Evolutionary conservation across 2,113 vertebrate genomes (phyloP).

Genomic region (Lethenteron camtschaticum): DNA sequence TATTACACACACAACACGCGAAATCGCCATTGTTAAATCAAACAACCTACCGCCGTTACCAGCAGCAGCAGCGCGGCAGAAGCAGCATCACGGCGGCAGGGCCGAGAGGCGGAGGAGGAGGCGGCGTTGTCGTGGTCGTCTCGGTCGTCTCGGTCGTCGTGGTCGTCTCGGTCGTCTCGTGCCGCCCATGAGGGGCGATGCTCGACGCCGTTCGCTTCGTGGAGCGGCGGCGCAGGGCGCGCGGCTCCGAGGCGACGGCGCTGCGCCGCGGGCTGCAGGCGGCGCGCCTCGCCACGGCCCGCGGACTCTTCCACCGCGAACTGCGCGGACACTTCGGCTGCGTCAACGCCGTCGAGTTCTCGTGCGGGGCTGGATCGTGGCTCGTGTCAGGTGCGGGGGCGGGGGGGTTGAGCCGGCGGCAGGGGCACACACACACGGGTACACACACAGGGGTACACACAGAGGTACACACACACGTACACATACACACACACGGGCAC

Average conservation of each 20-base stretch:
- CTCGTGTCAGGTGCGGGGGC: conserved; percentile 70
- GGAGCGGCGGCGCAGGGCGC: conserved; percentile 1
- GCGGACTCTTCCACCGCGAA: background rate
- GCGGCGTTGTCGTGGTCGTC: no score
- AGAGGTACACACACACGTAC: no score
- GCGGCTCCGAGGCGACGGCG: background rate
- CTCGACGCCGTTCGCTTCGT: conserved; percentile 1
- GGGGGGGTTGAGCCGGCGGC: background rate
- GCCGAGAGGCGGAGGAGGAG: no score
- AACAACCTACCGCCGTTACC: no score
- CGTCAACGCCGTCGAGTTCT: conserved; percentile 98
- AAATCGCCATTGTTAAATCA: no score
- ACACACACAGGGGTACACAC: background rate
- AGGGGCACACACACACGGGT: background rate
- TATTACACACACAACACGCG: no score
- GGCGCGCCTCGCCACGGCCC: background rate
- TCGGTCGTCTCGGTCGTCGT: no score
- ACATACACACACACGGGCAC: background rate
- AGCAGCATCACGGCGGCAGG: no score
- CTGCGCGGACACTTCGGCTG: conserved; percentile 79
- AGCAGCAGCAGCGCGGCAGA: no score
- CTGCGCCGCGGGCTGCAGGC: background rate
- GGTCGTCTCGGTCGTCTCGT: no score
- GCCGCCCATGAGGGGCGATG: background rate
- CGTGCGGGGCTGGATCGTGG: conserved; percentile 89